Percentiles rank a stretch among this genome's conserved stretches.
Evolutionary conservation across 1,140 invertebrate species (phyloP).

Genomic region (Pogonus chalceus): DNA sequence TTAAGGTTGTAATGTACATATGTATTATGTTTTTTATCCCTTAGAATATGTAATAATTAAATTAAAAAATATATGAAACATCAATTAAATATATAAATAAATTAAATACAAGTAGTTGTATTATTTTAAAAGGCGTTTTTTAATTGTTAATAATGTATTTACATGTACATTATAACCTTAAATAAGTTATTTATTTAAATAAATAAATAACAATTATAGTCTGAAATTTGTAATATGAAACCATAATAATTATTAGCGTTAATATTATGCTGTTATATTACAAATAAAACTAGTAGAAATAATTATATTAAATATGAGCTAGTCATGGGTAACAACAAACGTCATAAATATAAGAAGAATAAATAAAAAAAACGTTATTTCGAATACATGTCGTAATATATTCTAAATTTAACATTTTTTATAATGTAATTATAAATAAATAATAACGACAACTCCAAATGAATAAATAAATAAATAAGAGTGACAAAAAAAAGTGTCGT

Average conservation of each 20-base stretch:
- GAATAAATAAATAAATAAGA: not conserved
- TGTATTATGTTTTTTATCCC: not conserved
- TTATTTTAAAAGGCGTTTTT: too few relatives aligned
- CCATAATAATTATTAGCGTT: not conserved
- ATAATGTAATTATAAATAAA: not conserved
- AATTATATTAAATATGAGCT: not conserved
- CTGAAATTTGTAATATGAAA: not conserved
- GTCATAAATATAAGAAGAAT: not conserved
- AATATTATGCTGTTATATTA: not conserved
- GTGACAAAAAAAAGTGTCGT: not conserved
- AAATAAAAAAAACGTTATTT: not conserved
- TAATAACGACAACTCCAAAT: not conserved
- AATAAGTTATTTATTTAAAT: not conserved
- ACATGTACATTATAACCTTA: not conserved
- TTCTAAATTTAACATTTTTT: not conserved
- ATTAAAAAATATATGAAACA: too few relatives aligned
- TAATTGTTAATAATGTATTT: not conserved
- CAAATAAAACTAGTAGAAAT: not conserved
- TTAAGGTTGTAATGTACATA: not conserved
- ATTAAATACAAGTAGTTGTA: too few relatives aligned
- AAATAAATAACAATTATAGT: not conserved
- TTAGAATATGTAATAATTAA: too few relatives aligned
- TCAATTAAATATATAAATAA: too few relatives aligned
- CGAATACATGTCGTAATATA: not conserved
- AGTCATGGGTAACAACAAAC: not conserved